Base-by-base conservation (phyloP, 64 coral and sea anemone genomes). In the Montipora sp. region DNA sequence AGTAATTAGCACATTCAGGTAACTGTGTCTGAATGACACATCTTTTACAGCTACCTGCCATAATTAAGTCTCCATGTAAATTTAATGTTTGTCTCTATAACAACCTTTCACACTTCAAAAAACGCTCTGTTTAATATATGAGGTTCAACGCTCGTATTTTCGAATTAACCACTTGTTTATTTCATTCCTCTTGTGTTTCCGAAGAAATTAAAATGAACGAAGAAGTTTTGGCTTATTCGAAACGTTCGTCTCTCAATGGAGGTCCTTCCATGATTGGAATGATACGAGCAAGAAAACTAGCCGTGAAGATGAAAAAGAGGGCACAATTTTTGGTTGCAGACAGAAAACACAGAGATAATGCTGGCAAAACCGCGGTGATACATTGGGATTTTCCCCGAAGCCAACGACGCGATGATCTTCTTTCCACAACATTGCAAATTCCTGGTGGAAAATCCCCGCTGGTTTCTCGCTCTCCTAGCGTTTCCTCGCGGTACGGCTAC, bases 261-360 rank as follows among this genome's bases (percentile, higher is more conserved):
- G 92, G 95, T 7, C 83, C 95, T 3, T 89, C 88, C 5, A 92
- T 99, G 91, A 96, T 99, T 49, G 98, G 98, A 18, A 99, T 99
- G 98, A 99, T 99, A 19, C 75, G 94, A 45, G 98, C 98, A 3
- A 88, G 98, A 57, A 99, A 99, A 89, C 84, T 99, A 3, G 98
- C 98, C 5, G 84, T 90, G 1, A 99, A 99, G 58, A 86, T 99
- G 19, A 99, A 99, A 79, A 96, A 89, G 50, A 87, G 98, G 60
- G 98, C 98, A 18, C 95, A 96, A 20, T 99, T 99, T 92, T 76
- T 99, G 24, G 98, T 99, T 2, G 80, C 89, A 4, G 94, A 99
- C 23, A 96, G 80, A 78, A 89, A 78, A 3, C 89, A 84, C 20
- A 68, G 84, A 44, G 94, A 99, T 12, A 96, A 99, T 76, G 80